These are phyloP conservation scores for Lichenostomus cassidix DNA, from an alignment of 2,113 vertebrate genomes.

Conservation along the genomic window DNA sequence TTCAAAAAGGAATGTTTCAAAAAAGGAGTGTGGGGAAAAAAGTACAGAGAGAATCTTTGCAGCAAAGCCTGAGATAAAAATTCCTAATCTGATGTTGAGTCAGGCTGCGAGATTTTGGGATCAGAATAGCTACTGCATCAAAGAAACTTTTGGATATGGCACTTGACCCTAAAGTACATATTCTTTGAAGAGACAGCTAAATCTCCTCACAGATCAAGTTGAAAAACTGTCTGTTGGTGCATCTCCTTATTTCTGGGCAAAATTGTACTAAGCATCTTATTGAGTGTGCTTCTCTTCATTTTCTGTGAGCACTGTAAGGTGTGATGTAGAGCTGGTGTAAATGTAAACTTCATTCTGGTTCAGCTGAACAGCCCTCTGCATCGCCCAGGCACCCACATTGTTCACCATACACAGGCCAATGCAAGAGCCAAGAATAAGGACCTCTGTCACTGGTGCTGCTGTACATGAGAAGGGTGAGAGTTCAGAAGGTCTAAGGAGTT, in stretches of 20 bases:
- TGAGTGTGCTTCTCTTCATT: neutral
- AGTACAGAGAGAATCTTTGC: neutral
- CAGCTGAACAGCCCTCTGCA: neutral
- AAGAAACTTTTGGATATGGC: neutral
- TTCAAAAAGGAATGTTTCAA: neutral
- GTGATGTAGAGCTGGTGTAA: neutral
- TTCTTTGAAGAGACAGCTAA: neutral
- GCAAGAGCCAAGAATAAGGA: neutral
- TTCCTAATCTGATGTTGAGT: neutral
- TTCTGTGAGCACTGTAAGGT: neutral
- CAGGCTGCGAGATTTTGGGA: neutral
- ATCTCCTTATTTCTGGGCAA: neutral
- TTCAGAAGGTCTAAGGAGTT: neutral
- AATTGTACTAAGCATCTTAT: neutral
- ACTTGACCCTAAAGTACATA: neutral
- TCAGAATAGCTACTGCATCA: neutral
- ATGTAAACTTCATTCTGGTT: neutral
- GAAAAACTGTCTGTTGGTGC: neutral
- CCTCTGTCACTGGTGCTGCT: neutral
- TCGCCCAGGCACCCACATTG: accelerated
- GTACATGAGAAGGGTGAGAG: neutral
- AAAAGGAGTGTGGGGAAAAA: neutral
- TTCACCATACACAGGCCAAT: neutral
- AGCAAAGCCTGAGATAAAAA: neutral
- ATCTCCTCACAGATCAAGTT: neutral